Evolutionary conservation across 2,888 invertebrate species (phyloP), one percentile per base, ranked within the genome.

Genomic region (Petrolisthes cinctipes): DNA sequence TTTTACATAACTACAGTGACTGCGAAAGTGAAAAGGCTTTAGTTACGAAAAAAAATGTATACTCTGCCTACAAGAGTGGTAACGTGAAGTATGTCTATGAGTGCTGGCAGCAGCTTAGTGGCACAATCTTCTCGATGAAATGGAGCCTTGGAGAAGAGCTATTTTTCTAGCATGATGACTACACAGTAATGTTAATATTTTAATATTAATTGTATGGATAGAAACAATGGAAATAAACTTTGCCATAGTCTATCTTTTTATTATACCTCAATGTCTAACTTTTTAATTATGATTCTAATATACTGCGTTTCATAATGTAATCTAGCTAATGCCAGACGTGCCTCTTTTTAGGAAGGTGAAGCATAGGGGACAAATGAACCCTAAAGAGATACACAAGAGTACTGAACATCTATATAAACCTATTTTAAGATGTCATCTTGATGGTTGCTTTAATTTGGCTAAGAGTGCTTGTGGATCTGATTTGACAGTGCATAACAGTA

Each of bases 171-270:
- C 81, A 81, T 86, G 81, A 86, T 73, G 81, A 86, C 86, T 56
- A 86, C 86, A 86, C 86, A 81, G 57, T 81, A 80, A 81, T 86
- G 86, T 86, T 86, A 86, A 86, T 86, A 86, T 86, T 86, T 86
- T 86, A 86, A 80, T 86, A 86, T 81, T 80, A 85, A 85, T 71
- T 86, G 86, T 86, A 86, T 81, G 81, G 86, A 86, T 86, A 86
- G 71, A 86, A 71, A 86, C 81, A 81, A 86, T 81, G 81, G 81
- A 86, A 86, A 86, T 86, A 81, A 86, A 71, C 14, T 73, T 23
- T 51, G 53, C 20, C 23, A 56, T 83, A 54, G 1, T 20, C 23
- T 82, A 61, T 82, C 56, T 20, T 11, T 61, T 5, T 80, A 54
- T n/a, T 7, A 71, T n/a, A 23, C 11, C 5, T 9, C 4, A 23